A percentile compares a stretch with the other conserved stretches of the same genome.
Conservation (phyloP, 2,113 vertebrate genomes). For the Oophaga pumilio region DNA sequence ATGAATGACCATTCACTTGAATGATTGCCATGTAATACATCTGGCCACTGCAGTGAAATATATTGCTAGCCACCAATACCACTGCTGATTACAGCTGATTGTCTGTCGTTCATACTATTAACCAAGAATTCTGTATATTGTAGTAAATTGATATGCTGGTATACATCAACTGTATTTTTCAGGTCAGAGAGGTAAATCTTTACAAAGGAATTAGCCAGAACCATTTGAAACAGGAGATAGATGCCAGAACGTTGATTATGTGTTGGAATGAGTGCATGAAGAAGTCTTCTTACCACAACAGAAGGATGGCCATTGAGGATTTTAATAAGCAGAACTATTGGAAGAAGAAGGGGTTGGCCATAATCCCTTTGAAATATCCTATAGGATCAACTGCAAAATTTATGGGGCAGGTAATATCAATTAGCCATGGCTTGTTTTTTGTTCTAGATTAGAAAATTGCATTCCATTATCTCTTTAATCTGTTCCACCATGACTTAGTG, state of each 20-base stretch:
- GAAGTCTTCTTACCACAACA: conserved; percentile 67
- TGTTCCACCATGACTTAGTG: not conserved
- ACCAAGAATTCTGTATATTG: not conserved
- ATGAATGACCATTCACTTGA: too few relatives aligned
- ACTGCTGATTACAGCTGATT: too few relatives aligned
- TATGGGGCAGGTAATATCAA: conserved; percentile 79
- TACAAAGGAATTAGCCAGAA: conserved; percentile 75
- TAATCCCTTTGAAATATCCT: conserved; percentile 84
- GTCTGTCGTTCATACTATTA: not conserved
- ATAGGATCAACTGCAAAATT: conserved; percentile 69
- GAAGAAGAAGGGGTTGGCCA: conserved; percentile 85
- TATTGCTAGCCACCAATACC: too few relatives aligned
- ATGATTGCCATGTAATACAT: too few relatives aligned
- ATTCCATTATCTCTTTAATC: not conserved
- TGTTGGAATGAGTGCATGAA: conserved; percentile 85
- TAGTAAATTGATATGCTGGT: not conserved
- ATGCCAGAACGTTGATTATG: conserved; percentile 72
- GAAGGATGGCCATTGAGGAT: conserved; percentile 65
- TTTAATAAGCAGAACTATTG: conserved; percentile 85
- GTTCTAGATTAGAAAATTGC: not conserved
- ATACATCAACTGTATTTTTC: conserved; percentile 3
- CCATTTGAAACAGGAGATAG: conserved; percentile 78
- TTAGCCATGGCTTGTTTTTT: not conserved
- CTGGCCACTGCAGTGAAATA: too few relatives aligned
- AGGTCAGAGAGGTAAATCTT: conserved; percentile 86